A percentile compares a stretch with the other conserved stretches of the same genome.
phyloP scores from a whole-genome alignment of 2,797 vertebrate genomes.

The Brotula barbata region DNA sequence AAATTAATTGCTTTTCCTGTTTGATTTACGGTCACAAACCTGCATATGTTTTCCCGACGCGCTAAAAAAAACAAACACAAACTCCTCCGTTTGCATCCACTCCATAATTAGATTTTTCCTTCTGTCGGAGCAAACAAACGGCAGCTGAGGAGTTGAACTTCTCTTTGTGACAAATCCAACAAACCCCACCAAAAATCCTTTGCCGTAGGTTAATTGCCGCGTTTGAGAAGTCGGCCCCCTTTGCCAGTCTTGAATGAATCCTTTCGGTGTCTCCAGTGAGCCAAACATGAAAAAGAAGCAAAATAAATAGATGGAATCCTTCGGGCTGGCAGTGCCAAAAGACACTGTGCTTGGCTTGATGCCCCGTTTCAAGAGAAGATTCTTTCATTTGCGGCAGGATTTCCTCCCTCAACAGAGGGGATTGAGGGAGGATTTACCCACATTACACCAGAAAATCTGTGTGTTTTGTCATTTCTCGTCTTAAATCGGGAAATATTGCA shows the following conservation, averaged over 20 bases:
- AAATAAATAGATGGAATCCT: slow-evolving; percentile 67
- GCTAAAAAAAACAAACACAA: slow-evolving; percentile 29
- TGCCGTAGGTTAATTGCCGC: slow-evolving; percentile 67
- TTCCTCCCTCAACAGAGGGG: slow-evolving; percentile 42
- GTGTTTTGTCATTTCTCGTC: slow-evolving; percentile 34
- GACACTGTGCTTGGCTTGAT: slow-evolving; percentile 60
- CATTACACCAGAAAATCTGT: slow-evolving; percentile 48
- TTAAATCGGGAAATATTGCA: slow-evolving; percentile 24
- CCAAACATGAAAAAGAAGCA: slow-evolving; percentile 53
- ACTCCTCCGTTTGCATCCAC: slow-evolving; percentile 25
- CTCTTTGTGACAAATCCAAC: slow-evolving; percentile 34
- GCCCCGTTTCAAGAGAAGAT: slow-evolving; percentile 62
- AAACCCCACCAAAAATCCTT: slow-evolving; percentile 50
- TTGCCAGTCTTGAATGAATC: slow-evolving; percentile 51
- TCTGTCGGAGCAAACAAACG: slow-evolving; percentile 24
- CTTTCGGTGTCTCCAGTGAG: slow-evolving; percentile 56
- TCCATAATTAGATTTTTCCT: slow-evolving; percentile 36
- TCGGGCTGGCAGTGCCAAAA: slow-evolving; percentile 56
- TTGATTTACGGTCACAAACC: slow-evolving; percentile 29
- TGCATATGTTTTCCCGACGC: slow-evolving; percentile 21
- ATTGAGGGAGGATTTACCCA: slow-evolving; percentile 48
- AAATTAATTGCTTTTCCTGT: slow-evolving; percentile 46
- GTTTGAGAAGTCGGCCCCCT: slow-evolving; percentile 56
- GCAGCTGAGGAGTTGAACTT: slow-evolving; percentile 24
- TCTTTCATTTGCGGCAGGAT: slow-evolving; percentile 59